Conservation (phyloP, 2,113 vertebrate genomes). For the Dipodomys ordii region DNA sequence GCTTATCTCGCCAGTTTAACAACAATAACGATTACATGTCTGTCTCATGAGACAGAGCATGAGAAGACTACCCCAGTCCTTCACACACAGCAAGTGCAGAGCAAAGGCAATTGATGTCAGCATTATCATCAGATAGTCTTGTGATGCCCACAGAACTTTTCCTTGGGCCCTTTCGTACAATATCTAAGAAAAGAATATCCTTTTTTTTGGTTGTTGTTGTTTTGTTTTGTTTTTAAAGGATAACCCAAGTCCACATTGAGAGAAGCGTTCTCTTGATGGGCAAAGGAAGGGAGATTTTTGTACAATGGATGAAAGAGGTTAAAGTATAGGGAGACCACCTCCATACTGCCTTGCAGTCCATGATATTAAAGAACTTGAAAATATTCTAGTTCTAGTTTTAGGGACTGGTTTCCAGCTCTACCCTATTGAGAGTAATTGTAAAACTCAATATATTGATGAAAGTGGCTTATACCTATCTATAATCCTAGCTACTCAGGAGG, state of each 20-base stretch:
- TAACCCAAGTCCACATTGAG: background rate
- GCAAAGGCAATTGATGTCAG: background rate
- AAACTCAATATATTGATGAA: background rate
- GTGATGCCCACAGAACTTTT: background rate
- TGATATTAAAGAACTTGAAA: background rate
- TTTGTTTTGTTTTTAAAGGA: too few relatives aligned
- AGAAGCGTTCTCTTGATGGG: background rate
- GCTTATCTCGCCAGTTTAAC: background rate
- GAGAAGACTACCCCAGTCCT: background rate
- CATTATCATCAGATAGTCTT: background rate
- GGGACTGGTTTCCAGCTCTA: background rate
- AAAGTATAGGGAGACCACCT: too few relatives aligned
- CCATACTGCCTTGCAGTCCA: background rate
- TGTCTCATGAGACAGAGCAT: background rate
- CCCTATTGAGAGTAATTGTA: constrained; percentile 6
- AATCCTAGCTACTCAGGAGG: too few relatives aligned
- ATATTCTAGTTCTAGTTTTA: too few relatives aligned
- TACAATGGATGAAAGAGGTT: too few relatives aligned
- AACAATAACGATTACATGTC: background rate
- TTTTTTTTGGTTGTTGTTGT: background rate
- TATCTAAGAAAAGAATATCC: background rate
- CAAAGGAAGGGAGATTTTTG: background rate
- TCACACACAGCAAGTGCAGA: too few relatives aligned
- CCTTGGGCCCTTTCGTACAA: background rate
- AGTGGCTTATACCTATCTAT: background rate